Base-by-base conservation (phyloP, 2,113 vertebrate species). In the Clarias macrocephalus region DNA sequence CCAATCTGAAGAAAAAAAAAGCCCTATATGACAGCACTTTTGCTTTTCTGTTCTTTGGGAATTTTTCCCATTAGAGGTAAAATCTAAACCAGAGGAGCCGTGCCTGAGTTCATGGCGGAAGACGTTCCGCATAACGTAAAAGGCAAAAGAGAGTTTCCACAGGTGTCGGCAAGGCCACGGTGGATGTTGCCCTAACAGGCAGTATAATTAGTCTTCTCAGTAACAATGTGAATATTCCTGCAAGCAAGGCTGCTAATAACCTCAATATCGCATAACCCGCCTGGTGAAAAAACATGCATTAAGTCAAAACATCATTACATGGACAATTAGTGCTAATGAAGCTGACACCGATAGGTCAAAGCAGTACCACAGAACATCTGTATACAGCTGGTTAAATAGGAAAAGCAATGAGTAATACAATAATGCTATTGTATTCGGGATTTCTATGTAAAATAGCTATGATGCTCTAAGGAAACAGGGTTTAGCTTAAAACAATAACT, bases 181-280 rank as follows among this genome's bases (percentile, higher is more conserved):
- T 23, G 48, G 76, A 60, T 56, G 60, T 68, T 68, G 42, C 73
- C 18, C 18, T 76, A 85, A 76, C 30, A n/a, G 15, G 37, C 25
- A 23, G 2, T 33, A 48, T 48, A 63, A 48, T 63, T 48, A 76
- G 72, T 63, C 9, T 79, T 42, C 33, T 77, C 57, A 30, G 54
- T 85, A 65, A 65, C 65, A n/a, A 85, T 84, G 54, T 59, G 42
- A 52, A 65, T 68, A 83, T 54, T 59, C 19, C 54, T 80, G n/a
- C n/a, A 56, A 33, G 66, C n/a, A 72, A 72, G 59, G 54, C 48
- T 54, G 37, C 21, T 63, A 30, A 59, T 80, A 56, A 75, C 57
- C 21, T 30, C 16, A 28, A 18, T 79, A 79, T 65, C n/a, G 54
- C 15, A 62, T 54, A 16, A 48, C 19, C n/a, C 48, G 66, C 10